Base-by-base conservation (phyloP, 2,888 invertebrate species). In the Euplexia lucipara region DNA sequence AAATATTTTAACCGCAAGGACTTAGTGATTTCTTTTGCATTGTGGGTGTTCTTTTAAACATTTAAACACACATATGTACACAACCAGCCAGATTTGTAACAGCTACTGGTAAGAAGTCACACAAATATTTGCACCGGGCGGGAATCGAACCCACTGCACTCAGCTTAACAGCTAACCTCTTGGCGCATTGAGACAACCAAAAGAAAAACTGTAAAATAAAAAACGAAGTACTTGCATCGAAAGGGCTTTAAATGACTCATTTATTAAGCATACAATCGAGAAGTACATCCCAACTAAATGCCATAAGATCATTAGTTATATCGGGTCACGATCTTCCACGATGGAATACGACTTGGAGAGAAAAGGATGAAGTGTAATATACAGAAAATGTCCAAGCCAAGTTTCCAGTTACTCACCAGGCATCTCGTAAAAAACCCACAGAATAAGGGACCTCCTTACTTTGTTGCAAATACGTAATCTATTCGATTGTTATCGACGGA, bases 401-500 rank as follows among this genome's bases (percentile, higher is more conserved):
- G 37, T 41, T 26, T 26, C 34, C 59, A 70, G 56, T 71, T 69
- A 64, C 54, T 75, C 41, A 16, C 8, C 22, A 10, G 37, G 12
- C 37, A 66, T 41, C 65, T 75, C 68, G 47, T 78, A 80, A 67
- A 78, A 65, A 73, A 30, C 58, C 41, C 47, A 12, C 52, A 35
- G 41, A 74, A 39, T 61, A 61, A 66, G 47, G 18, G 53, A 51
- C 48, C 48, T 59, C 39, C 39, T 65, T 61, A 67, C 51, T 74
- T 61, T 47, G 69, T 68, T 52, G 61, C 52, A 37, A 65, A 69
- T 76, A 49, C 58, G 52, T 65, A 61, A 81, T 81, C 71, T 81
- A 71, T 71, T 51, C 47, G 79, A 77, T 81, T 61, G 71, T 61
- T 51, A 80, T 75, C 80, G 30, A 26, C 30, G 52, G 62, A 81